These are phyloP conservation scores for Pachyramphus minor DNA, from an alignment of 2,113 vertebrate species.

Conservation along the genomic window DNA sequence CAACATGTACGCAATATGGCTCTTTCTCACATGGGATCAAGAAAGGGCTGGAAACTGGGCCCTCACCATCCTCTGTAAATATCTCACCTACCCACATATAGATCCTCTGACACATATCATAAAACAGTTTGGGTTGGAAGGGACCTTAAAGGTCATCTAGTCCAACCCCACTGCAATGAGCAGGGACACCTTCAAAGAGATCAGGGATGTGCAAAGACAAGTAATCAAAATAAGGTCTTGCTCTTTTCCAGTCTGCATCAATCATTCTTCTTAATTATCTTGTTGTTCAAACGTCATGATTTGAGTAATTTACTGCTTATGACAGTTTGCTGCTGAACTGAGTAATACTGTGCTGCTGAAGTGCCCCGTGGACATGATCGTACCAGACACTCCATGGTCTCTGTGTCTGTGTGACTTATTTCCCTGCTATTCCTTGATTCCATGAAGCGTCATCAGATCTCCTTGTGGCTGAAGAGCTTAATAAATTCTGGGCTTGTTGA, in stretches of 20 bases:
- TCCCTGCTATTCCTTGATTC: neutral
- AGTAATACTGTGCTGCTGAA: neutral
- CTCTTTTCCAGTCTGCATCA: neutral
- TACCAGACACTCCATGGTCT: neutral
- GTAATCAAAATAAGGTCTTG: neutral
- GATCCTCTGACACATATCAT: neutral
- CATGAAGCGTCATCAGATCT: neutral
- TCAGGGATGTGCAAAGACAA: neutral
- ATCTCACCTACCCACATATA: neutral
- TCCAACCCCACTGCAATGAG: neutral
- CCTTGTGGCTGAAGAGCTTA: neutral
- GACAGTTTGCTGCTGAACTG: neutral
- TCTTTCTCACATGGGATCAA: fast-evolving
- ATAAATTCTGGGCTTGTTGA: neutral
- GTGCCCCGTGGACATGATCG: fast-evolving
- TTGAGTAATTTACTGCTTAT: neutral
- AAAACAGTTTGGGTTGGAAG: neutral
- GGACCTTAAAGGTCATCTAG: neutral
- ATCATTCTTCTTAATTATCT: neutral
- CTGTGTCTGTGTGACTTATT: neutral
- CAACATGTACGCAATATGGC: neutral
- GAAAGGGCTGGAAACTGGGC: neutral
- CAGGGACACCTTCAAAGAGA: neutral
- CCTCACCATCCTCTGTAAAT: neutral
- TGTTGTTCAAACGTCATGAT: neutral